These are phyloP conservation scores for Hippopotamus amphibius DNA, from an alignment of 2,113 vertebrate species.

Conservation along the genomic window DNA sequence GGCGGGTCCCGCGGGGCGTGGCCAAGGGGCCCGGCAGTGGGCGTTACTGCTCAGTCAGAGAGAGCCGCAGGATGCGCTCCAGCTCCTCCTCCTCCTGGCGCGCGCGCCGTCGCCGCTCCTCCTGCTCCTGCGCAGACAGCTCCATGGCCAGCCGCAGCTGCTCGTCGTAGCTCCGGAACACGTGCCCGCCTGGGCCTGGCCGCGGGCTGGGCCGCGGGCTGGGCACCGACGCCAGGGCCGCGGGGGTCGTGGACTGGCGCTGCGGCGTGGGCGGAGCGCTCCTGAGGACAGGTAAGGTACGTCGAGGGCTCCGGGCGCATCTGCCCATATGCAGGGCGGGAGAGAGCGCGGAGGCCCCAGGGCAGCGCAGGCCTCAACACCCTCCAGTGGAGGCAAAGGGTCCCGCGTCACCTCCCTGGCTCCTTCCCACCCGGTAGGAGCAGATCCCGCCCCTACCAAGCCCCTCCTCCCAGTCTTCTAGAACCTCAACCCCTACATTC, in stretches of 20 bases:
- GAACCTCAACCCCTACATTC: not conserved
- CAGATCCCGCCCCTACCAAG: not conserved
- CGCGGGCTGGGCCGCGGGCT: constrained; percentile 83
- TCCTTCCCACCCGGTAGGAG: not conserved
- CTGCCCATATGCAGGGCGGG: not conserved
- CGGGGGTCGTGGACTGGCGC: constrained; percentile 64
- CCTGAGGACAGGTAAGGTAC: constrained; percentile 83
- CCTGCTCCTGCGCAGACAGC: constrained; percentile 94
- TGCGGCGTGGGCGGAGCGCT: constrained; percentile 91
- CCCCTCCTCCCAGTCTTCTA: not conserved
- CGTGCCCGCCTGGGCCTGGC: constrained; percentile 85
- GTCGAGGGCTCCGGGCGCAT: not conserved
- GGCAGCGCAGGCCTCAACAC: not conserved
- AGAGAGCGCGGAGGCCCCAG: not conserved
- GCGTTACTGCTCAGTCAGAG: constrained; percentile 95
- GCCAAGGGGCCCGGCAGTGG: constrained; percentile 51
- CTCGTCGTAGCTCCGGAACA: constrained; percentile 92
- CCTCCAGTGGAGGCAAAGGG: not conserved
- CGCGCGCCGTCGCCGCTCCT: constrained; percentile 91
- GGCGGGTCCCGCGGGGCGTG: not conserved
- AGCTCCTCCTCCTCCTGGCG: constrained; percentile 95
- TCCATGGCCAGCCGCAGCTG: constrained; percentile 97
- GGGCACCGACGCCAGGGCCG: constrained; percentile 80
- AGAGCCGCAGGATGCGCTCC: constrained; percentile 96
- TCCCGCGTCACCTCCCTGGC: not conserved